Evolutionary conservation across 2,113 vertebrate genomes (phyloP).

Genomic region (Gnathochromis pfefferi): DNA sequence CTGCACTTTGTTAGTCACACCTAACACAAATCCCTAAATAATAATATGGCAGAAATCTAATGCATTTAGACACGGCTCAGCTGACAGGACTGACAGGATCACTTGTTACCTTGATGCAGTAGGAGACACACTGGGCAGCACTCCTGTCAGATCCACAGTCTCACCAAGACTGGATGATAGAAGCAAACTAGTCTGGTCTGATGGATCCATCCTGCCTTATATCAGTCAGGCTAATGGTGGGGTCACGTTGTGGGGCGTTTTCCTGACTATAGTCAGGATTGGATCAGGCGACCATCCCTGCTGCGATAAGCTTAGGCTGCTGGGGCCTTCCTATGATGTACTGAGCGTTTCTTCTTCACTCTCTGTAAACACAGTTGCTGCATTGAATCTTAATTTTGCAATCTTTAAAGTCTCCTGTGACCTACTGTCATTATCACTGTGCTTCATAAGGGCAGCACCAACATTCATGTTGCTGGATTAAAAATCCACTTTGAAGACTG

Average conservation of each 20-base stretch:
- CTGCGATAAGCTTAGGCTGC: background rate
- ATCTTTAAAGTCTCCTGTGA: background rate
- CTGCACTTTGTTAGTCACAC: background rate
- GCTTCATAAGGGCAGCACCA: background rate
- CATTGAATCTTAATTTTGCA: background rate
- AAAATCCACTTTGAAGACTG: background rate
- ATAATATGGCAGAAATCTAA: background rate
- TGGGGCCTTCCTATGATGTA: background rate
- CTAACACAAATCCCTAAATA: background rate
- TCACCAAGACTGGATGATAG: background rate
- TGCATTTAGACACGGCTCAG: background rate
- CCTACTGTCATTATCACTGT: background rate
- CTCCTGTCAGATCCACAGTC: background rate
- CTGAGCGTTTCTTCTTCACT: background rate
- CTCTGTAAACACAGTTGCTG: background rate
- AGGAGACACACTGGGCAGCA: fast-evolving
- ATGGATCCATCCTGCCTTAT: background rate
- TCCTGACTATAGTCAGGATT: background rate
- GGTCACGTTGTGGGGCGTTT: background rate
- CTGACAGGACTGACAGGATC: background rate
- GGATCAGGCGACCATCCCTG: background rate
- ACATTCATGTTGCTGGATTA: background rate
- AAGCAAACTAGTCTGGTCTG: background rate
- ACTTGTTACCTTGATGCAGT: fast-evolving
- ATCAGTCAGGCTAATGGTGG: background rate